Evolutionary conservation across 2,888 invertebrate species (phyloP).

Genomic region (Macrophya annulata): DNA sequence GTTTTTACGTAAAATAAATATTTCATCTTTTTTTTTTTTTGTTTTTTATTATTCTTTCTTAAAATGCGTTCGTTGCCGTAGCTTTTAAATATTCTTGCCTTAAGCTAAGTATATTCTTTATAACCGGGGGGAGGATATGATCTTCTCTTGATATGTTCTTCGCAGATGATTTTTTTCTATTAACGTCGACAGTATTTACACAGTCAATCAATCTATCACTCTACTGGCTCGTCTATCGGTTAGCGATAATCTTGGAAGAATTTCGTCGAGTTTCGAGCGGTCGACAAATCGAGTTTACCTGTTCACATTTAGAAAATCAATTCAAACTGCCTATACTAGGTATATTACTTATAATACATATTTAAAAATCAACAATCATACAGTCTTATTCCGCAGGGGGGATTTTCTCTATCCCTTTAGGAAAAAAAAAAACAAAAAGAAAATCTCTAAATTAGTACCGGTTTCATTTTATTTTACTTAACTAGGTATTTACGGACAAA

Average conservation of each 20-base stretch:
- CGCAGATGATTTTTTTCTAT: constrained; percentile 14
- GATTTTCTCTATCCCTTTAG: neutral
- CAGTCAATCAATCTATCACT: constrained; percentile 12
- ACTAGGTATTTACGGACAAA: neutral
- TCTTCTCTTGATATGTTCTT: constrained; percentile 46
- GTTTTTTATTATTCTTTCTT: constrained; percentile 58
- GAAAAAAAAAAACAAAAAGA: constrained; percentile 10
- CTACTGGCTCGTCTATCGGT: neutral
- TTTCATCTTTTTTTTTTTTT: constrained; percentile 60
- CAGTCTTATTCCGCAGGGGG: constrained; percentile 75
- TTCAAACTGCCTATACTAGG: constrained; percentile 62
- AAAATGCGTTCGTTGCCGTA: constrained; percentile 20
- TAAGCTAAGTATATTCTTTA: constrained; percentile 9
- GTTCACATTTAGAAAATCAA: constrained; percentile 33
- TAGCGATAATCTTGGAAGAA: constrained; percentile 43
- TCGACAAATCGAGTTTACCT: constrained; percentile 26
- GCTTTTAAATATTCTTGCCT: constrained; percentile 15
- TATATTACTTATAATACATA: constrained; percentile 14
- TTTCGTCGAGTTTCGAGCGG: constrained; percentile 15
- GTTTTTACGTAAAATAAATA: constrained; percentile 74
- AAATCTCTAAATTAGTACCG: constrained; percentile 31
- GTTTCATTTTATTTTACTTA: constrained; percentile 22
- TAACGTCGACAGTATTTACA: neutral
- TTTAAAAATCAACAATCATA: constrained; percentile 72
- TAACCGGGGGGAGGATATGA: neutral